Evolutionary conservation across 1,140 invertebrate genomes (phyloP).

Genomic region (Microplitis mediator): DNA sequence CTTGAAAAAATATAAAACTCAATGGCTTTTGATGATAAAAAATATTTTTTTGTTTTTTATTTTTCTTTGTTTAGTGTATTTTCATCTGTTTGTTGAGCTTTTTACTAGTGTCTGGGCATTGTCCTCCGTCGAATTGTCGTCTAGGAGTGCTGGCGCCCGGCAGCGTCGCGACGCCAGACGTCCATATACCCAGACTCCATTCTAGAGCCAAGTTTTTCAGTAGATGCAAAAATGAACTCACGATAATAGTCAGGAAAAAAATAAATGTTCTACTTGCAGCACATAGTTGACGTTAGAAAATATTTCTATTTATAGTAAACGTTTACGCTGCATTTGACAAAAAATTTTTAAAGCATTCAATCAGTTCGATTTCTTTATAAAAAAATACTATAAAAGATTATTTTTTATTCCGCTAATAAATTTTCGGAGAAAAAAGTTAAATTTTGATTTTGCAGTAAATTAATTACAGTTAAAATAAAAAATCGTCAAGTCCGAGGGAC

Average conservation of each 20-base stretch:
- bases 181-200: neutral
- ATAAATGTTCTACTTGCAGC: neutral
- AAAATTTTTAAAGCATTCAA: too few species aligned
- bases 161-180: conserved; percentile 39
- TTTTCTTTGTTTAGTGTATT: neutral
- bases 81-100: neutral
- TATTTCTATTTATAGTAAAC: too few species aligned
- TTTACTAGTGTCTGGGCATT: conserved; percentile 33
- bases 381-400: too few species aligned
- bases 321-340: too few species aligned
- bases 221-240: neutral
- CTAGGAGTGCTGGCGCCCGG: conserved; percentile 42
- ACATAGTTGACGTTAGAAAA: too few species aligned
- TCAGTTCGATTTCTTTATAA: too few species aligned
- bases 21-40: too few species aligned
- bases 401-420: too few species aligned
- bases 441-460: conserved; percentile 44
- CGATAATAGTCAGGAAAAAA: neutral
- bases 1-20: too few species aligned
- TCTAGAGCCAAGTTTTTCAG: neutral
- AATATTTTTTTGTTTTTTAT: too few species aligned
- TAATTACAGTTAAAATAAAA: conserved; percentile 56
- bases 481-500: conserved; percentile 46
- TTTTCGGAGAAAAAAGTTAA: too few species aligned
- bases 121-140: conserved; percentile 32